Evolutionary conservation across 2,113 vertebrate species (phyloP).

Genomic region (Macquaria ambigua): DNA sequence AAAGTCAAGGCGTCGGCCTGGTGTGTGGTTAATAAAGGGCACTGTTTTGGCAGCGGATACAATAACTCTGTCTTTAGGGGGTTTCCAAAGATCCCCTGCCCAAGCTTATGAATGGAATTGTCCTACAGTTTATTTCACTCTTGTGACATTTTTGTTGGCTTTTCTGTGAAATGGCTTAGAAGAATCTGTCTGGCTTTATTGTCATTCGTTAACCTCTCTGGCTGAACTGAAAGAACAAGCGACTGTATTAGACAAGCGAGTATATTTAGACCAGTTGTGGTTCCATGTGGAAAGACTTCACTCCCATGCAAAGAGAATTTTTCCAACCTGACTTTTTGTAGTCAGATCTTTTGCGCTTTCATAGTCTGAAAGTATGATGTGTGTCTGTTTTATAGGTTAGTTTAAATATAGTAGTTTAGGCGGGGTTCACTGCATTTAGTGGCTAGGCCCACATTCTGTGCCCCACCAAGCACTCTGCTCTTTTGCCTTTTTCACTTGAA

Average conservation of each 20-base stretch:
- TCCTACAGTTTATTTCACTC: conserved; percentile 21
- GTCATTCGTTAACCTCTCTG: conserved; percentile 7
- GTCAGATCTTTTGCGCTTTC: conserved; percentile 43
- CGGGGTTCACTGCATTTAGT: conserved; percentile 83
- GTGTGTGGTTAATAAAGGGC: conserved; percentile 30
- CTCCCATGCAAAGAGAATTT: conserved; percentile 26
- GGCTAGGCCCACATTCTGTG: conserved; percentile 75
- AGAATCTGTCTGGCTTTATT: conserved; percentile 26
- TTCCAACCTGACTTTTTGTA: conserved; percentile 56
- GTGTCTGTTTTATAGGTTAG: conserved; percentile 70
- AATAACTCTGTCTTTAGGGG: conserved; percentile 2
- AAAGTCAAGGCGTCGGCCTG: not conserved
- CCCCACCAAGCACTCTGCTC: conserved; percentile 60
- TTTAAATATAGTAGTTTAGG: conserved; percentile 85
- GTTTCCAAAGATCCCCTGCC: conserved; percentile 34
- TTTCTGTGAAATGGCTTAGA: not conserved
- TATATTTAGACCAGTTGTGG: conserved; percentile 32
- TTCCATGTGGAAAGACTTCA: conserved; percentile 49
- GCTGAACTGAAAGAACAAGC: not conserved
- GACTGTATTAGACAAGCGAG: conserved; percentile 22
- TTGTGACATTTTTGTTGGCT: conserved; percentile 51
- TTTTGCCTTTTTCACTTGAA: conserved; percentile 47
- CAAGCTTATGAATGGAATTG: conserved; percentile 23
- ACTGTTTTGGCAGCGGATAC: conserved; percentile 19
- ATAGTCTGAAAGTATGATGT: conserved; percentile 57